These are phyloP conservation scores for Dryadula phaetusa DNA, from an alignment of 2,888 invertebrate genomes.

Conservation along the genomic window DNA sequence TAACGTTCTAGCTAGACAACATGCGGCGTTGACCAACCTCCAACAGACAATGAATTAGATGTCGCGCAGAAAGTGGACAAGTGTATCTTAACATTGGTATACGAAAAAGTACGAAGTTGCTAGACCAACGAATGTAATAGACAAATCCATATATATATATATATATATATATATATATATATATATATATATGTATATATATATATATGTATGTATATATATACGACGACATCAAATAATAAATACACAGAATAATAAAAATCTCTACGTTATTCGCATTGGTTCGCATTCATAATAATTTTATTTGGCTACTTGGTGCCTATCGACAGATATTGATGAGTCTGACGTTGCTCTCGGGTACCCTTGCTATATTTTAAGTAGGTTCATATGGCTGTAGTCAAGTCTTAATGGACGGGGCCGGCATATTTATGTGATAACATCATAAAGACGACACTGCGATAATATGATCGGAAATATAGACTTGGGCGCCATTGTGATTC, in stretches of 20 bases:
- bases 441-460: slow-evolving; percentile 64
- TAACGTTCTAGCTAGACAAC: no score
- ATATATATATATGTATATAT: no score
- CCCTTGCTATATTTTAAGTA: slow-evolving; percentile 63
- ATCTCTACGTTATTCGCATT: slow-evolving; percentile 64
- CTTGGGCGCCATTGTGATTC: slow-evolving; percentile 48
- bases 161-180: no score
- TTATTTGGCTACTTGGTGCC: slow-evolving; percentile 76
- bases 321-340: slow-evolving; percentile 81
- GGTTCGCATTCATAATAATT: slow-evolving; percentile 70
- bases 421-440: slow-evolving; percentile 74
- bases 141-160: no score
- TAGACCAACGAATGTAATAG: no score
- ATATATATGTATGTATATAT: no score
- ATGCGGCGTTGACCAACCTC: no score
- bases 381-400: slow-evolving; percentile 55
- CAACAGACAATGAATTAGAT: no score
- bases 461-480: slow-evolving; percentile 69
- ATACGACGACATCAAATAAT: no score
- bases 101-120: no score
- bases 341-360: slow-evolving; percentile 59
- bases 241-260: slow-evolving; percentile 53
- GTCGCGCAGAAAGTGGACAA: no score
- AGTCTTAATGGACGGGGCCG: slow-evolving; percentile 67
- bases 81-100: no score